phyloP scores from a whole-genome alignment of 2,888 invertebrate genomes.

The Diadromus collaris region DNA sequence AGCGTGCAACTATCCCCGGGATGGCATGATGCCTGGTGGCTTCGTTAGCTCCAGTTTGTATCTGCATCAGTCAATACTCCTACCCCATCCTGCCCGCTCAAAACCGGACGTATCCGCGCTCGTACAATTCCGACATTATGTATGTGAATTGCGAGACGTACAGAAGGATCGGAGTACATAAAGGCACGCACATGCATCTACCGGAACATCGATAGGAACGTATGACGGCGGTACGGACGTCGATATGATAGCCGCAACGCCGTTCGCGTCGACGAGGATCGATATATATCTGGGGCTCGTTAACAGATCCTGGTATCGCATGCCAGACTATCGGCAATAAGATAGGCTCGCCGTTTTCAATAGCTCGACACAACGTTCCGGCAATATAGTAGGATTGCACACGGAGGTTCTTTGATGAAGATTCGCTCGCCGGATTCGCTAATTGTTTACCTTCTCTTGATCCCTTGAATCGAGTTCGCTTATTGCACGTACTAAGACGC shows the following conservation, averaged over 20 bases:
- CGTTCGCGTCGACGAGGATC: not conserved
- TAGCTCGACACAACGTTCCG: not conserved
- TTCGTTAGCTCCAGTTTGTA: conserved; percentile 61
- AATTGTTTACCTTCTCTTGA: not conserved
- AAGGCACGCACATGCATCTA: not conserved
- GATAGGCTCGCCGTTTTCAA: not conserved
- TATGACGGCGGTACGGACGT: not conserved
- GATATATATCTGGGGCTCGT: not conserved
- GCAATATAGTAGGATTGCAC: not conserved
- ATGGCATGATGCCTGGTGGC: conserved; percentile 14
- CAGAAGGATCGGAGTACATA: conserved; percentile 17
- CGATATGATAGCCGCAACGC: conserved; percentile 4
- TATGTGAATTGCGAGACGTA: conserved; percentile 15
- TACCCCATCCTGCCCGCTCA: not conserved
- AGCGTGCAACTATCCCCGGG: conserved; percentile 11
- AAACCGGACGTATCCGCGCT: not conserved
- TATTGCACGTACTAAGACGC: not conserved
- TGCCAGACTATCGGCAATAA: not conserved
- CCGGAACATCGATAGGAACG: not conserved
- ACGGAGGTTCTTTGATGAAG: conserved; percentile 1
- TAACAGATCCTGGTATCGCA: not conserved
- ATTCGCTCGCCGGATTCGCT: not conserved
- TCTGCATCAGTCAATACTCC: conserved; percentile 5
- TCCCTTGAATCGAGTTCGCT: not conserved
- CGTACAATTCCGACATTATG: conserved; percentile 52